Base-by-base conservation (phyloP, 2,888 invertebrate genomes). In the Tyria jacobaeae region DNA sequence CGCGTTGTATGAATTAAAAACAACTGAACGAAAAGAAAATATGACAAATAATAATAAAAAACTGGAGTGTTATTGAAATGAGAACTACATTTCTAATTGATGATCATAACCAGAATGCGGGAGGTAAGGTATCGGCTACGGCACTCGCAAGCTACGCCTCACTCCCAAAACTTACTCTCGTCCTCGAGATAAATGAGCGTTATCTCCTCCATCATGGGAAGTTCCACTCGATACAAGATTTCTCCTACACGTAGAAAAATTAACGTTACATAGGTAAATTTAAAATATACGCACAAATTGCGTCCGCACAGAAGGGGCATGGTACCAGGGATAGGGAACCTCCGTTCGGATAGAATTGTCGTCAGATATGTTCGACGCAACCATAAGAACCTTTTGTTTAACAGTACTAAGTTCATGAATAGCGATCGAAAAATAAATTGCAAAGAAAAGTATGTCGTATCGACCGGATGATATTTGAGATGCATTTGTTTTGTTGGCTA, bases 121-220 rank as follows among this genome's bases (percentile, higher is more conserved):
- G 94, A 94, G 94, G 90, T 93, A 93, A 93, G 92, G 94, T 89
- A 91, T 91, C 90, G 89, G 92, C 94, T 94, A 94, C 94, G 89
- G 94, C 95, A 95, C 94, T 94, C 95, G 95, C 95, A 95, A 95
- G 95, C 95, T 95, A 95, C 94, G 92, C 94, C 94, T 92, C 94
- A 92, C 94, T 94, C 94, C 94, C 94, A 91, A 89, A 92, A 95
- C 95, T 95, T 95, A 95, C 95, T 95, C 95, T 96, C 96, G 96
- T 97, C 97, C 96, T 97, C 97, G 96, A 97, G 96, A 97, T 97
- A 97, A 95, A 97, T 97, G 96, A 97, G 96, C 94, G 97, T 97
- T 95, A 97, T 97, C 96, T 97, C 97, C 96, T 97, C 97, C 97
- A 97, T 97, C 96, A 97, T 96, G 94, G 97, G 97, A 95, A 97